Conservation (phyloP, 2,888 invertebrate species). For the Erebia palarica region DNA sequence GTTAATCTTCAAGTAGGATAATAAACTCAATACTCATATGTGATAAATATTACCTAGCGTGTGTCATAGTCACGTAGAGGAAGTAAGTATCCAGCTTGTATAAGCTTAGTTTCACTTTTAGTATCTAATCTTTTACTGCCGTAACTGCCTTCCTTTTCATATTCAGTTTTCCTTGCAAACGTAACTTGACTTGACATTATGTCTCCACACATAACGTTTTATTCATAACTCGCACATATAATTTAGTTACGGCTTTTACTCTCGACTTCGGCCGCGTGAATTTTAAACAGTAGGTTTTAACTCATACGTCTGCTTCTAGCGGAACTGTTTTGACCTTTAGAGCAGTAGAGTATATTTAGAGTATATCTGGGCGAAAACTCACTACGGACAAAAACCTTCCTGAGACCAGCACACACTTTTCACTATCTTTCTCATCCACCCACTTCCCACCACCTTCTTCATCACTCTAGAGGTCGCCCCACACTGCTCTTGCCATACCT, state of each 20-base stretch:
- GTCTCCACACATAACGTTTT: not conserved
- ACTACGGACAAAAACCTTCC: too few species aligned
- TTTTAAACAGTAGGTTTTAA: not conserved
- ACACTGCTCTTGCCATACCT: too few species aligned
- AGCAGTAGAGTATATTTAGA: too few species aligned
- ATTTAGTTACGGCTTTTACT: not conserved
- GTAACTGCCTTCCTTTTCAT: constrained; percentile 1
- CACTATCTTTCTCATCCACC: too few species aligned
- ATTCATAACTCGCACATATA: not conserved
- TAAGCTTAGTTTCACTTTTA: constrained; percentile 19
- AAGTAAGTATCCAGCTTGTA: constrained; percentile 14
- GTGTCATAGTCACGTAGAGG: constrained; percentile 15
- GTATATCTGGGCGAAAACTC: too few species aligned
- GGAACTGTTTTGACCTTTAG: too few species aligned
- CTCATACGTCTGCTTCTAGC: too few species aligned
- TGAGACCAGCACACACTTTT: too few species aligned
- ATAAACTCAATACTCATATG: not conserved
- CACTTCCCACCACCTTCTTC: too few species aligned
- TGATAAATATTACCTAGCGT: not conserved
- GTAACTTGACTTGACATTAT: not conserved
- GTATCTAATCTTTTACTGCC: constrained; percentile 4
- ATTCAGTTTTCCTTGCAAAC: not conserved
- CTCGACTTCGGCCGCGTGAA: not conserved
- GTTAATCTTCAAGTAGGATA: constrained; percentile 13
- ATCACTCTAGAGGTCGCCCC: too few species aligned